Percentiles rank a stretch among this genome's conserved stretches.
Evolutionary conservation across 1,140 invertebrate species (phyloP).

Genomic region (Hirudo medicinalis): DNA sequence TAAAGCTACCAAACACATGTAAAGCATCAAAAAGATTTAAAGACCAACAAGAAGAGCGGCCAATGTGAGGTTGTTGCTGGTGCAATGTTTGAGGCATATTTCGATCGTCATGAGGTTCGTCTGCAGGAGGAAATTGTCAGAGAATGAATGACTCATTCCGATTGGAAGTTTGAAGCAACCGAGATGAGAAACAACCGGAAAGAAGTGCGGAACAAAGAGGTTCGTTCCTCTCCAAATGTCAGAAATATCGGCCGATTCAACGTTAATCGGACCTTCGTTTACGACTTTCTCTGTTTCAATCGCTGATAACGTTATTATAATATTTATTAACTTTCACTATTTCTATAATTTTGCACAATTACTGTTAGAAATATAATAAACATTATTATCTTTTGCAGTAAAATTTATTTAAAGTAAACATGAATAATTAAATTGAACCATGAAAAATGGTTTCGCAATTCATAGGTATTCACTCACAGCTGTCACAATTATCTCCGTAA

Average conservation of each 20-base stretch:
- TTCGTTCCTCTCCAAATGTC: constrained; percentile 4
- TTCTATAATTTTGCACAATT: too few species aligned
- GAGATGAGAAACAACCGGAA: background rate
- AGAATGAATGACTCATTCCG: background rate
- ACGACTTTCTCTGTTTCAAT: background rate
- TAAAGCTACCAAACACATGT: background rate
- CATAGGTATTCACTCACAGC: background rate
- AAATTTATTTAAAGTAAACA: too few species aligned
- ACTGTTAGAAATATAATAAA: too few species aligned
- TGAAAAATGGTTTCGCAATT: too few species aligned
- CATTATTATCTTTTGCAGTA: too few species aligned
- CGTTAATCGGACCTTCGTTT: background rate
- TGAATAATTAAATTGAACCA: too few species aligned
- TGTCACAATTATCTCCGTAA: constrained; percentile 5
- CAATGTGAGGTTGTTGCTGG: background rate
- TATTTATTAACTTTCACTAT: too few species aligned
- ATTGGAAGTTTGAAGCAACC: constrained; percentile 7
- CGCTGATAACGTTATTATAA: background rate
- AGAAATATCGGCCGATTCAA: background rate
- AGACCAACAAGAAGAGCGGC: background rate
- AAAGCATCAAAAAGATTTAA: background rate
- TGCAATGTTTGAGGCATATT: constrained; percentile 6
- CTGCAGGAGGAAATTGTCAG: background rate
- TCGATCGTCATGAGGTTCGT: background rate
- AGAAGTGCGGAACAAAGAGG: background rate